A percentile compares a stretch with the other conserved stretches of the same genome.
Conservation (phyloP, 2,113 vertebrate genomes). For the Stomatorhinus ivindoensis region DNA sequence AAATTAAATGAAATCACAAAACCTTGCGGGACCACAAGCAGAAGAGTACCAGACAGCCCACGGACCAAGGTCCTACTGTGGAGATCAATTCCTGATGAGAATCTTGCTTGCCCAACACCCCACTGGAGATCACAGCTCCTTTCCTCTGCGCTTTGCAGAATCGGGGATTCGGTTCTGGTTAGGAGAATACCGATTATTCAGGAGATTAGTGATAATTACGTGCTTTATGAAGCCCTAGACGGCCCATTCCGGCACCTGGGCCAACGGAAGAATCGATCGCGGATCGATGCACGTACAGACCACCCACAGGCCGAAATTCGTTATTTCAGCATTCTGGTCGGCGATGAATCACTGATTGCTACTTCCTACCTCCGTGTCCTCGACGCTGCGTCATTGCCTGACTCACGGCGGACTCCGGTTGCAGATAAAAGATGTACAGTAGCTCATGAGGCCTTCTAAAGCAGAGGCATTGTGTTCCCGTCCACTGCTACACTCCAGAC, state of each 20-base stretch:
- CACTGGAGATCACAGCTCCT: background rate
- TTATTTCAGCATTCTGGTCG: slow-evolving; percentile 7
- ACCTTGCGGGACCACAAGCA: background rate
- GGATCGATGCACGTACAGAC: background rate
- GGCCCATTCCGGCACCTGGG: background rate
- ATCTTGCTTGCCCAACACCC: background rate
- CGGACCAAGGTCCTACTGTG: background rate
- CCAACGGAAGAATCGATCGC: background rate
- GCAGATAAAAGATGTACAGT: background rate
- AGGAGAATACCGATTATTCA: background rate
- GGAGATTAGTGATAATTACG: slow-evolving; percentile 8
- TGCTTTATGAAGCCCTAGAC: background rate
- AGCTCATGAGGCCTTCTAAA: too few species aligned
- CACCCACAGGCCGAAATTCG: background rate
- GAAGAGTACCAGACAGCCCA: background rate
- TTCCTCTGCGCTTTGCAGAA: background rate
- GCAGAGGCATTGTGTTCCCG: too few species aligned
- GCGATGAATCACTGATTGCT: background rate
- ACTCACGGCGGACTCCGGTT: background rate
- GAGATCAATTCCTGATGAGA: slow-evolving; percentile 6
- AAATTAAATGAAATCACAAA: background rate
- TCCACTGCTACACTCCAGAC: background rate
- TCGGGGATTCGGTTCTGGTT: background rate
- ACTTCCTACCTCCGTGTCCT: background rate
- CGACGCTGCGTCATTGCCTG: background rate